phyloP scores from a whole-genome alignment of 1,140 invertebrate species.

The Aradophagus sp. region DNA sequence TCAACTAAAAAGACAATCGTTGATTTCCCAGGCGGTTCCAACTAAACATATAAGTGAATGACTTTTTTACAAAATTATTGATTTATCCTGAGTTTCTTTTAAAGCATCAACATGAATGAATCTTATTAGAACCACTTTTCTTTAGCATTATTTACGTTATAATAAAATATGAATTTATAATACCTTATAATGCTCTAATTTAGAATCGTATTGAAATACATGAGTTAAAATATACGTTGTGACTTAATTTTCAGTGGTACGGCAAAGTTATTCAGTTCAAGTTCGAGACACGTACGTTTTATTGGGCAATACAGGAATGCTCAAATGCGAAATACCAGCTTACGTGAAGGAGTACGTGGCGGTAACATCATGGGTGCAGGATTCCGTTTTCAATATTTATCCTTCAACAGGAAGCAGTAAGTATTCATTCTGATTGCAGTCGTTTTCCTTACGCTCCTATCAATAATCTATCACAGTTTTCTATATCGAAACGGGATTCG shows the following conservation, averaged over 20 bases:
- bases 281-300: constrained; percentile 92
- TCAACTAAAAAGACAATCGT: too few relatives aligned
- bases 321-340: constrained; percentile 89
- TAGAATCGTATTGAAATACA: too few relatives aligned
- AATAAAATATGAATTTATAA: too few relatives aligned
- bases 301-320: constrained; percentile 88
- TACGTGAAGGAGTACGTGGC: constrained; percentile 91
- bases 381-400: constrained; percentile 86
- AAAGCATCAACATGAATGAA: too few relatives aligned
- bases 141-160: too few relatives aligned
- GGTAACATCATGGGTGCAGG: constrained; percentile 91
- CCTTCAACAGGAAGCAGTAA: constrained; percentile 86
- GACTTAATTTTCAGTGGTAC: constrained; percentile 81
- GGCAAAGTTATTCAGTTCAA: constrained; percentile 89
- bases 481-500: too few relatives aligned
- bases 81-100: too few relatives aligned
- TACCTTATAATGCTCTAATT: too few relatives aligned
- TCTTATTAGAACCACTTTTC: too few relatives aligned
- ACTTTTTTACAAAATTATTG: too few relatives aligned
- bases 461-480: not conserved
- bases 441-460: not conserved
- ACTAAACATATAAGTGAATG: too few relatives aligned
- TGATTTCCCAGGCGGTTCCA: too few relatives aligned
- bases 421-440: constrained; percentile 51
- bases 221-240: constrained; percentile 1